Percentiles rank a stretch among this genome's conserved stretches.
Conservation (phyloP, 1,140 invertebrate genomes). For the Tetraneura akinire region DNA sequence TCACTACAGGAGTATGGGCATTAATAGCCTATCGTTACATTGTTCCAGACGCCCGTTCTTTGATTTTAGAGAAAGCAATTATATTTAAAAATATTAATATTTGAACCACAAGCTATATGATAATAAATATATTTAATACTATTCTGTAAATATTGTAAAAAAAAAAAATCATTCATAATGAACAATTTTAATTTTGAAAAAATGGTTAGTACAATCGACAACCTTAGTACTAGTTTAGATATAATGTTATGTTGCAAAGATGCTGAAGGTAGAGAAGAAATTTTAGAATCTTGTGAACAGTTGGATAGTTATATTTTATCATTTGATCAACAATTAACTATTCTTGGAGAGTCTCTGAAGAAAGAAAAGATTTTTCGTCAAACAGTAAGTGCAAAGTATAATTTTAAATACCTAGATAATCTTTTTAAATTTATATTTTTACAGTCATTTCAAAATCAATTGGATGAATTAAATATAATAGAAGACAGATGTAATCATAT, state of each 20-base stretch:
- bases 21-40: too few species aligned
- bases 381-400: conserved; percentile 14
- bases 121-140: too few species aligned
- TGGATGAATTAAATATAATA: conserved; percentile 15
- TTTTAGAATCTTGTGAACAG: conserved; percentile 25
- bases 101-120: too few species aligned
- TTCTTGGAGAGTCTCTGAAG: background rate
- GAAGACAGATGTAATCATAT: conserved; percentile 40
- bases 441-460: conserved; percentile 25
- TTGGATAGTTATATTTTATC: conserved; percentile 8
- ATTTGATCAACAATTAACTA: conserved; percentile 36
- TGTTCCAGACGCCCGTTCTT: too few species aligned
- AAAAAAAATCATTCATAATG: conserved; percentile 10
- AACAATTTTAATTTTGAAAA: conserved; percentile 29
- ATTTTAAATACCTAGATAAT: background rate
- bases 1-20: too few species aligned
- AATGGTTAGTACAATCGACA: conserved; percentile 33
- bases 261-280: conserved; percentile 22
- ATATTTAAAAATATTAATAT: too few species aligned
- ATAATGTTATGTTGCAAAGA: conserved; percentile 41
- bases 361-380: conserved; percentile 31
- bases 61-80: too few species aligned
- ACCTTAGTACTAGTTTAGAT: conserved; percentile 27
- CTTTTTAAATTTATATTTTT: background rate
- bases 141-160: background rate